A percentile compares a stretch with the other conserved stretches of the same genome.
These are phyloP conservation scores for Eulacestoma nigropectus DNA, from an alignment of 2,113 vertebrate genomes.

Conservation along the genomic window DNA sequence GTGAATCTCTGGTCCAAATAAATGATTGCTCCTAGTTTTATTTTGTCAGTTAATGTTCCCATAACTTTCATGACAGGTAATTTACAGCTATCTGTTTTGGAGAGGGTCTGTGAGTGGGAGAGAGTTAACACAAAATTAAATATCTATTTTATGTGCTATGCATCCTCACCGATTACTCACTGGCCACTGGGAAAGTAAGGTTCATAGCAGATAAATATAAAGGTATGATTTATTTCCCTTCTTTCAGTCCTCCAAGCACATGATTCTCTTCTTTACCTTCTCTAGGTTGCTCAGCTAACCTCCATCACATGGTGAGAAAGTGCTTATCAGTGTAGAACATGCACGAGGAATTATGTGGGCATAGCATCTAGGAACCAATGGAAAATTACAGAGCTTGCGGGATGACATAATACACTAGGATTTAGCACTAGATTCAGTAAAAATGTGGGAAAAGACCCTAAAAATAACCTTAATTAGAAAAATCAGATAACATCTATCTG, in stretches of 20 bases:
- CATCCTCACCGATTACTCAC: background rate
- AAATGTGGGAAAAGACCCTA: background rate
- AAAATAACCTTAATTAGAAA: background rate
- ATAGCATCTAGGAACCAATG: background rate
- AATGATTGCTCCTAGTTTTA: background rate
- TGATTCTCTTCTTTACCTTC: background rate
- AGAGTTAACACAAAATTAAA: background rate
- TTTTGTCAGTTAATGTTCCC: background rate
- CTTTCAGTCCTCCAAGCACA: background rate
- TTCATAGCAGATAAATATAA: background rate
- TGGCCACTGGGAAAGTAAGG: background rate
- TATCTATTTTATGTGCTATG: background rate
- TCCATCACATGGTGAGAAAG: background rate
- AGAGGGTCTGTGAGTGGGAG: background rate
- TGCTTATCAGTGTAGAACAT: conserved; percentile 22
- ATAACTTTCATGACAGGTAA: background rate
- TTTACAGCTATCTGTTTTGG: background rate
- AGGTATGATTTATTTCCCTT: background rate
- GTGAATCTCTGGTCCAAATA: background rate
- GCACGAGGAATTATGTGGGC: background rate
- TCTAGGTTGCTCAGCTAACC: background rate
- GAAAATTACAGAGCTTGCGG: background rate
- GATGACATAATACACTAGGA: background rate
- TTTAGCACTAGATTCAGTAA: background rate
- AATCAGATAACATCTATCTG: background rate